Base-by-base conservation (phyloP, 2,797 vertebrate genomes). In the Pantherophis alleghaniensis region DNA sequence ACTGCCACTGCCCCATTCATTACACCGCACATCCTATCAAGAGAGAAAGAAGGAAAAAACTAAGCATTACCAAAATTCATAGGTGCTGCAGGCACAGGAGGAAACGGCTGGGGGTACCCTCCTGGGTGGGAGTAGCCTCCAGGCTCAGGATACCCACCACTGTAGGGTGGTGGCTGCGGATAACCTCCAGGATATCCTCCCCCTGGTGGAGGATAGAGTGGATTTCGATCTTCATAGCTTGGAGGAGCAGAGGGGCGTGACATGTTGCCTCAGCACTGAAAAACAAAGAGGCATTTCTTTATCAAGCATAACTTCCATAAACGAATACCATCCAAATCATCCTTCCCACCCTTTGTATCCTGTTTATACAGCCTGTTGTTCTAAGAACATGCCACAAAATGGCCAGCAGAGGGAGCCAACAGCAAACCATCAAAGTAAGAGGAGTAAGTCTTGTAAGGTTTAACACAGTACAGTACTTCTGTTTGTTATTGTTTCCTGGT, bases 141-240 rank as follows among this genome's bases (percentile, higher is more conserved):
- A 86, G 94, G 96, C 91, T 98, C 98, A 2, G 96, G 96, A 90
- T 97, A 98, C 6, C 95, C 96, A 1, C 94, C 97, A 0, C 55
- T 32, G 0, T 96, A 96, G 60, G 92, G 92, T 26, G 94, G 32
- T 2, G 97, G 97, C 28, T 95, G 96, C 0, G 98, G 97, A 95
- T 98, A 98, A 6, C 90, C 90, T 42, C 96, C 96, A 10, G 97
- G 97, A 92, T 97, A 96, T 86, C 96, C 97, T 1, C 93, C 96
- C 96, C 95, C 26, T 95, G 97, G 94, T 0, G 97, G 61, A 0
- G 97, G 97, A 63, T 98, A 97, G 1, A 98, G 95, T 0, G 98
- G 97, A 4, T 98, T 98, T 22, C 94, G 96, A 94, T 99, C 99
- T 60, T 99, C 98, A 1, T 99, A 99, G 0, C 97, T 93, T 0